Evolutionary conservation across 2,113 vertebrate genomes (phyloP), one percentile per base, ranked within the genome.

Genomic region (Heterochromis multidens): DNA sequence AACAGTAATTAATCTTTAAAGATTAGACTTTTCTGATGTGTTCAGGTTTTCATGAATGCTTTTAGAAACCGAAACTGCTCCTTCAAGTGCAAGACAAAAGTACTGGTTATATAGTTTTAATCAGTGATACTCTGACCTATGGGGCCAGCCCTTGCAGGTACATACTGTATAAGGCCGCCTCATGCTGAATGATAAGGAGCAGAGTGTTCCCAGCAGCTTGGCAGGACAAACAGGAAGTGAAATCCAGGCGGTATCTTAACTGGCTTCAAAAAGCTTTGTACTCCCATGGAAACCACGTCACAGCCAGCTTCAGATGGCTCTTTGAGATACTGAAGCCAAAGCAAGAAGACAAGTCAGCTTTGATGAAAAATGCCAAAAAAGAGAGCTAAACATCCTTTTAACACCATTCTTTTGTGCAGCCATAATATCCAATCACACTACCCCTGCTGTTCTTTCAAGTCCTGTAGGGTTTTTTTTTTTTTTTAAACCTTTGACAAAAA

Each of bases 261-360:
- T 83, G 77, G 56, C 25, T 61, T 61, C 60, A 72, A 19, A 87
- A 81, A 81, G 72, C 70, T 43, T 76, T 70, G 85, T 76, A 60
- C 40, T 82, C 27, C 59, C 27, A 21, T 77, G 23, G 56, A 90
- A 49, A 82, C 58, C 9, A 14, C 4, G 2, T 56, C 52, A 21
- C 82, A 56, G 52, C 27, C 40, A 7, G 59, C n/a, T 33, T 80
- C 65, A 65, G 52, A 56, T 54, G 57, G 31, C 46, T 59, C 62
- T 81, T 13, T 79, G 62, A 59, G 79, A 82, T 79, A 40, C 31
- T 35, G 25, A 17, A 27, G 78, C 61, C 79, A 37, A 74, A 72
- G n/a, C 3, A 37, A 56, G 23, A 78, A 43, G 21, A 49, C 31
- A 77, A 77, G 46, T 31, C 21, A 35, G 43, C 63, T 14, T 29